Evolutionary conservation across 2,113 vertebrate species (phyloP).

Genomic region (Junco hyemalis): DNA sequence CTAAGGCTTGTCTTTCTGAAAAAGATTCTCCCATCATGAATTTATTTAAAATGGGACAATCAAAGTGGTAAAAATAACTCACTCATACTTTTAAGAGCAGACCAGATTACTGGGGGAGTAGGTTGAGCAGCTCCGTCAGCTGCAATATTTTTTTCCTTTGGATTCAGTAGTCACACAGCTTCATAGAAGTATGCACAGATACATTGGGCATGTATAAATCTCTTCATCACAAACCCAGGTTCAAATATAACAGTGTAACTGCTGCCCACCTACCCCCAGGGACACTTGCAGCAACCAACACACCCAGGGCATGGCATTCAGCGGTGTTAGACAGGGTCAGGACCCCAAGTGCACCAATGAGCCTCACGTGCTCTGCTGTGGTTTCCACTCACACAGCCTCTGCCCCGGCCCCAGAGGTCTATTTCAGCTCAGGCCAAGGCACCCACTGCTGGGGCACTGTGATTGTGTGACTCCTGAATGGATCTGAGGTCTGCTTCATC

Average conservation of each 20-base stretch:
- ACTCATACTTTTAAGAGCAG: background rate
- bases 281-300: background rate
- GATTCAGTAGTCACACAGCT: background rate
- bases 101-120: background rate
- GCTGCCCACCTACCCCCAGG: background rate
- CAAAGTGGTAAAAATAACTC: background rate
- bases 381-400: background rate
- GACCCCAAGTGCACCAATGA: background rate
- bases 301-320: background rate
- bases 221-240: background rate
- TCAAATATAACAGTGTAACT: background rate
- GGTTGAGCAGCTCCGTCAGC: background rate
- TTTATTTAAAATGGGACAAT: background rate
- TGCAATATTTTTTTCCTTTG: background rate
- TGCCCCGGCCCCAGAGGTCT: background rate
- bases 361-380: background rate
- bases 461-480: background rate
- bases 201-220: background rate
- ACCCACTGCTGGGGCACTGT: fast-evolving
- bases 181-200: background rate
- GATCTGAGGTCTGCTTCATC: background rate
- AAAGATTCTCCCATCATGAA: background rate
- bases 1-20: background rate
- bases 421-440: background rate
- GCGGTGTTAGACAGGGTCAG: background rate